A percentile compares a stretch with the other conserved stretches of the same genome.
Conservation (phyloP, 2,888 invertebrate species). For the Eupithecia pulchellata region DNA sequence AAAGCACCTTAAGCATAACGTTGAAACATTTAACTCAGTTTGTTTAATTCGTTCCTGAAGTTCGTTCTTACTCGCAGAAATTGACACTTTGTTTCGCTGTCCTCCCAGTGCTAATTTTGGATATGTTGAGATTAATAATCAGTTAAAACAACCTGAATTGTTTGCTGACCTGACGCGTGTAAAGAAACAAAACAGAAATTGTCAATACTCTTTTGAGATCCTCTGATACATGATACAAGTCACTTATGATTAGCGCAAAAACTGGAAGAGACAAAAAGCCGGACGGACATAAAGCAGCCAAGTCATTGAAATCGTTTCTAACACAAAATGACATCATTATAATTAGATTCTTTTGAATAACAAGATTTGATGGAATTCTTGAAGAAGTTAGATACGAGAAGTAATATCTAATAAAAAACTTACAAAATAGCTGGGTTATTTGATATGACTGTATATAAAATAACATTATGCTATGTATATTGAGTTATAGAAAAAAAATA, state of each 20-base stretch:
- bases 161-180: neutral
- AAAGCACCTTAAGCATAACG: neutral
- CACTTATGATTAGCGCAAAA: slow-evolving; percentile 31
- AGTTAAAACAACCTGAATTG: neutral
- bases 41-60: neutral
- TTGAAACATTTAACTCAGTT: neutral
- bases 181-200: neutral
- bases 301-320: slow-evolving; percentile 24
- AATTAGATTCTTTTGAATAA: slow-evolving; percentile 16
- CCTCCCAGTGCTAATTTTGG: neutral
- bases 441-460: neutral
- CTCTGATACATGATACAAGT: slow-evolving; percentile 30
- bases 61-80: no score
- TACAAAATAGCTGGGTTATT: neutral
- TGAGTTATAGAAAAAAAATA: neutral
- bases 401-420: neutral
- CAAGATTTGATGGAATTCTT: neutral
- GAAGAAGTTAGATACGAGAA: neutral
- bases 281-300: slow-evolving; percentile 29
- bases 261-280: slow-evolving; percentile 32
- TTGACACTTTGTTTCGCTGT: neutral
- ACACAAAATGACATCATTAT: slow-evolving; percentile 33
- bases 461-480: neutral
- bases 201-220: slow-evolving; percentile 2
- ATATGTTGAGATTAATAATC: neutral